These are phyloP conservation scores for Chinchilla lanigera DNA, from an alignment of 2,113 vertebrate genomes.

Conservation along the genomic window DNA sequence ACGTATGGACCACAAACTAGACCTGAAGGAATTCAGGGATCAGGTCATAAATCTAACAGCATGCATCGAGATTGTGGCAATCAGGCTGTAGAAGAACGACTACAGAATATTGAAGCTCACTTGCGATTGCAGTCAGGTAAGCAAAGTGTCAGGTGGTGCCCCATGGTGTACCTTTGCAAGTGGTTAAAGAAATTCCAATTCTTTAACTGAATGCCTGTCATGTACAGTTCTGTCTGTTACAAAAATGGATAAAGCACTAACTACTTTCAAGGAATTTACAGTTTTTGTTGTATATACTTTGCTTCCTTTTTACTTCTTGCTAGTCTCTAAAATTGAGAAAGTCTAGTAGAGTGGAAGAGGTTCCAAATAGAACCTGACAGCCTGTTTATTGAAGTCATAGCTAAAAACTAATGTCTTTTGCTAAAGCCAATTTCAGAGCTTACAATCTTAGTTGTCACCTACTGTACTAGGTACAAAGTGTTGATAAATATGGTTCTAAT, in stretches of 20 bases:
- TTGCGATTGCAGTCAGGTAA: conserved; percentile 93
- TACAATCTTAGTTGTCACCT: not conserved
- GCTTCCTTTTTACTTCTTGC: not conserved
- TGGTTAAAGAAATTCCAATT: not conserved
- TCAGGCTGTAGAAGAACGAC: conserved; percentile 94
- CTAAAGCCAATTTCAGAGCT: not conserved
- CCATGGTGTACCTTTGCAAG: not conserved
- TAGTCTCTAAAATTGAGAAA: not conserved
- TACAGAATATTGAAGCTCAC: conserved; percentile 97
- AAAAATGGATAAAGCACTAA: not conserved
- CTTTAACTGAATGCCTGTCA: not conserved
- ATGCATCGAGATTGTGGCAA: conserved; percentile 92
- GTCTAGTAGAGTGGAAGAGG: not conserved
- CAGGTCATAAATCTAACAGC: conserved; percentile 85
- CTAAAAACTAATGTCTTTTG: conserved; percentile 7
- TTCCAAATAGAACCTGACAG: not conserved
- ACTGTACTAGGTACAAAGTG: conserved; percentile 8
- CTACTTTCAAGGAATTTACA: not conserved
- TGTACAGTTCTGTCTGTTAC: not conserved
- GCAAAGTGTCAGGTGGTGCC: not conserved
- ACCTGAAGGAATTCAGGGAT: conserved; percentile 85
- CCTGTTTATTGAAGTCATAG: conserved; percentile 36
- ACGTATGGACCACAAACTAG: conserved; percentile 96
- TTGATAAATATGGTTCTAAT: not conserved
- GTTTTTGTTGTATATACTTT: not conserved